Evolutionary conservation across 2,113 vertebrate genomes (phyloP), one percentile per base, ranked within the genome.

Genomic region (Poeciliopsis turrubarensis): DNA sequence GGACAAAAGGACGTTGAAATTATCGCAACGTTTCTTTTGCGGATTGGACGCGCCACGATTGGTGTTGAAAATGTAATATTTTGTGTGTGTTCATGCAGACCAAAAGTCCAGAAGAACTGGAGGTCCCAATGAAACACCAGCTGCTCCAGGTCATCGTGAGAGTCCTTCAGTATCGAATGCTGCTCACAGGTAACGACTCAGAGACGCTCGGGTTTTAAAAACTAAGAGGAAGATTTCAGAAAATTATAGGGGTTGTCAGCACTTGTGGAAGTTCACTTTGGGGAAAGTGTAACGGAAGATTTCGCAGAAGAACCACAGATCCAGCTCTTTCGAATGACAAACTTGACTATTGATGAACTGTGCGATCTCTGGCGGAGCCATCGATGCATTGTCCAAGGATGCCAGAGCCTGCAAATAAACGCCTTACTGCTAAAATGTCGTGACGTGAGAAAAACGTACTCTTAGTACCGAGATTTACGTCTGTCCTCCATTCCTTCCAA

Each of bases 161-260:
- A 70, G 90, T 98, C n/a, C 96, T 98, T 87, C 97, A 98, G 81
- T 99, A 99, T 78, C 95, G 87, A 64, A 96, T 96, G 93, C 94
- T 99, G 3, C 96, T 99, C 77, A 99, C 97, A 96, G 98, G 98
- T 99, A 93, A 86, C n/a, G 64, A 7, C 11, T 51, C 19, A 69
- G 39, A 57, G 10, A 25, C 19, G 2, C 13, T 30, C 8, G 25
- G 3, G 25, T 66, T 2, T 60, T 32, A 32, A 27, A 71, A 44
- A 13, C 30, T 51, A 73, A 30, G 2, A 12, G 47, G 27, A 39
- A 19, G 7, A 60, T 37, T 57, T 34, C 29, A 70, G 25, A 67
- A 73, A 32, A 26, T 51, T 51, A 1, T 12, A 3, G 10, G 27
- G 15, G 60, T 13, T 66, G 15, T 73, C 51, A 22, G 22, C 51